A percentile compares a stretch with the other conserved stretches of the same genome.
Evolutionary conservation across 2,113 vertebrate genomes (phyloP).

Genomic region (Chaenogobius annularis): DNA sequence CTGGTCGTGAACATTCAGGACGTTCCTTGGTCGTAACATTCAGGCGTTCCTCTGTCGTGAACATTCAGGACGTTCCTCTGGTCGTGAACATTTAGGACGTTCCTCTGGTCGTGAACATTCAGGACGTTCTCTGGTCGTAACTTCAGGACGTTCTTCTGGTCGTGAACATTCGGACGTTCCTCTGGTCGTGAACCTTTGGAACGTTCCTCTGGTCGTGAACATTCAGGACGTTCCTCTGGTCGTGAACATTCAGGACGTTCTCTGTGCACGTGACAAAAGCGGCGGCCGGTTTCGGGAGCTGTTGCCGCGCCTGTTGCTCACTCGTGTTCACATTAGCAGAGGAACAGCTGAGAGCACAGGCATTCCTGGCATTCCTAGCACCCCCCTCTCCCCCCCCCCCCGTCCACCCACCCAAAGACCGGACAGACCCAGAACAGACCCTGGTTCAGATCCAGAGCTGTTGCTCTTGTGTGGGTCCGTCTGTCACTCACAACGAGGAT

Average conservation of each 20-base stretch:
- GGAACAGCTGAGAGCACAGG: slow-evolving; percentile 74
- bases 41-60: not conserved
- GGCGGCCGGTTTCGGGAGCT: slow-evolving; percentile 20
- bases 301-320: slow-evolving; percentile 39
- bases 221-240: too few relatives aligned
- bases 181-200: too few relatives aligned
- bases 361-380: slow-evolving; percentile 74
- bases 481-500: not conserved
- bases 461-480: slow-evolving; percentile 47
- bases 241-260: too few relatives aligned
- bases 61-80: not conserved
- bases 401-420: slow-evolving; percentile 41
- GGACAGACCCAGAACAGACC: not conserved
- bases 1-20: too few relatives aligned
- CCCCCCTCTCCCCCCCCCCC: slow-evolving; percentile 38
- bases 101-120: too few relatives aligned
- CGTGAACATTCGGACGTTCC: too few relatives aligned
- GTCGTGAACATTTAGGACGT: too few relatives aligned
- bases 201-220: too few relatives aligned
- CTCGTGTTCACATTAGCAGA: slow-evolving; percentile 6
- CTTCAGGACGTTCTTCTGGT: too few relatives aligned
- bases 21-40: too few relatives aligned
- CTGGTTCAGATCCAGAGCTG: slow-evolving; percentile 68
- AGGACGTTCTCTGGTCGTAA: too few relatives aligned
- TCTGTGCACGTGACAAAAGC: not conserved